Evolutionary conservation across 1,140 invertebrate genomes (phyloP), one percentile per base, ranked within the genome.

Genomic region (Drosophila miranda): DNA sequence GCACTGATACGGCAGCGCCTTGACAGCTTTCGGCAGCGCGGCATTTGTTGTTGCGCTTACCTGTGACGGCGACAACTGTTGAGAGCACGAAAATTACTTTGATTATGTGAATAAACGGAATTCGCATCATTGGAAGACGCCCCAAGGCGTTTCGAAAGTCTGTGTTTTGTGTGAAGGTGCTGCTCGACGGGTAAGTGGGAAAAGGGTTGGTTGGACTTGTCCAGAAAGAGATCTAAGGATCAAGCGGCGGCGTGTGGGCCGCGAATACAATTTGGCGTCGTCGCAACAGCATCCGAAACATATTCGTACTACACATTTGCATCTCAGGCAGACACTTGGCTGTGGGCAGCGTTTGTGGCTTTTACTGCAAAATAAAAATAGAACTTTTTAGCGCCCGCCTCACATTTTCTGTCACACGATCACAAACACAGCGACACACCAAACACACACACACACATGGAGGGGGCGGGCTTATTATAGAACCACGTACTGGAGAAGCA

Each of bases 21-120:
- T 21, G 8, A 41, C 49, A 59, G 34, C 3, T 38, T 13, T 38
- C 11, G 34, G 43, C 54, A 30, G 26, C 70, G 42, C 7, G 30
- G 30, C 30, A 9, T 4, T 26, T 26, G 45, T 16, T 30, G 6
- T 30, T 7, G 28, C 28, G 44, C 79, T 79, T 75, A 90, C 89
- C 84, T 89, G 89, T 90, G 50, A 90, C 89, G 62, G 69, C 42
- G 89, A 90, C 89, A 89, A 90, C 90, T 90, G 89, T 90, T 90
- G 89, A 90, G 60, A 90, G 89, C 89, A 90, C 75, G 89, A 90
- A 90, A 84, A 90, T 89, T 90, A 90, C 86, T 87, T 89, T 73
- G n/a, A 90, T 43, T 72, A 88, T 71, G 63, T 61, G 59, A 63
- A 75, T 62, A 72, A 73, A 78, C 78, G 69, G 71, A 66, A 82